Conservation (phyloP, 2,113 vertebrate species). For the Brachyhypopomus occidentalis region DNA sequence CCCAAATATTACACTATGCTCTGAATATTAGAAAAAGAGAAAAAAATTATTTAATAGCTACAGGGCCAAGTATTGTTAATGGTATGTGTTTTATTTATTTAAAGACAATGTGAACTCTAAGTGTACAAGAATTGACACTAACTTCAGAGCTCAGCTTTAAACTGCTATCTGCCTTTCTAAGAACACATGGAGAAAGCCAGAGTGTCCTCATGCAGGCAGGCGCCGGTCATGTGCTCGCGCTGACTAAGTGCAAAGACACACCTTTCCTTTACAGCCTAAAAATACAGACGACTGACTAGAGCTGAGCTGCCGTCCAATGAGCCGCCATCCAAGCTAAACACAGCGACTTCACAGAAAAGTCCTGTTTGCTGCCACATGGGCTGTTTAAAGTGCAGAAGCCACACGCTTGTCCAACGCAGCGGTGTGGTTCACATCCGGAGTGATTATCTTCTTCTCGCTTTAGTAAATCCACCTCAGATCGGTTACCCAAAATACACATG, state of each 20-base stretch:
- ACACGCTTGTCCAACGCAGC: constrained; percentile 25
- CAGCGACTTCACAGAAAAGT: constrained; percentile 33
- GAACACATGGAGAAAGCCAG: not conserved
- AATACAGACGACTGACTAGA: constrained; percentile 57
- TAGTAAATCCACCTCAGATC: constrained; percentile 23
- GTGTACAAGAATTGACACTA: constrained; percentile 4
- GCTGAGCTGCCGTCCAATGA: constrained; percentile 44
- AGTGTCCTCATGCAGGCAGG: constrained; percentile 5
- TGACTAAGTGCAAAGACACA: constrained; percentile 61
- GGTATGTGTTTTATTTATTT: constrained; percentile 21
- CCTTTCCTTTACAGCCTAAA: constrained; percentile 63
- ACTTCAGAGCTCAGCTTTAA: constrained; percentile 8
- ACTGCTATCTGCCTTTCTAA: not conserved
- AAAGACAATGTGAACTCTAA: no score
- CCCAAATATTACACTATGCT: constrained; percentile 10
- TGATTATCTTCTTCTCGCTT: not conserved
- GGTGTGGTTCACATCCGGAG: constrained; percentile 24
- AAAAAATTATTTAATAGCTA: not conserved
- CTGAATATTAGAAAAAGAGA: not conserved
- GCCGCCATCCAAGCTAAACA: constrained; percentile 52
- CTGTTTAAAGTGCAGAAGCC: constrained; percentile 27
- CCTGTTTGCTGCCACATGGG: constrained; percentile 44
- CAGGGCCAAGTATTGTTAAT: constrained; percentile 26
- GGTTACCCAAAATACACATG: no score
- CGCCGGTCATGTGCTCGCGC: constrained; percentile 49